These are phyloP conservation scores for Ametastegia equiseti DNA, from an alignment of 2,888 invertebrate species.

Conservation along the genomic window DNA sequence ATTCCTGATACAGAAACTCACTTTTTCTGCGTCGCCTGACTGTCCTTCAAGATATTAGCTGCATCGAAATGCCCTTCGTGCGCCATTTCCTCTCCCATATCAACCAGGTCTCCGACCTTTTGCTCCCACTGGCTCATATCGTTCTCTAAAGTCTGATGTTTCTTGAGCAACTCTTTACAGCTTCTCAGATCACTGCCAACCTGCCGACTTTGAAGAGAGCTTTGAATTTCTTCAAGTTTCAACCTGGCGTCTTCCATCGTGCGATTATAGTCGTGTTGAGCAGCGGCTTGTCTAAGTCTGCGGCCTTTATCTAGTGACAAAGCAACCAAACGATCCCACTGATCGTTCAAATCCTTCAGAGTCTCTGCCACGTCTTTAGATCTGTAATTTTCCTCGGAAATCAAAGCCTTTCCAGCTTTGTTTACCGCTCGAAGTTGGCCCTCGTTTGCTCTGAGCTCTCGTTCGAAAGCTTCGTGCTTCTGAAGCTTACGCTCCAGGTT, in stretches of 20 bases:
- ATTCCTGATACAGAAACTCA: conserved; percentile 61
- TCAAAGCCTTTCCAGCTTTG: conserved; percentile 86
- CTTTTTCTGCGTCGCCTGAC: conserved; percentile 85
- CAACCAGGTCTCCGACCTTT: conserved; percentile 87
- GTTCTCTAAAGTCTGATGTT: conserved; percentile 91
- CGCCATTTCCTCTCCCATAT: conserved; percentile 92
- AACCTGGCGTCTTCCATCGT: conserved; percentile 93
- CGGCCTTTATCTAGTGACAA: conserved; percentile 84
- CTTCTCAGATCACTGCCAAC: conserved; percentile 93
- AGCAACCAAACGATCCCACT: conserved; percentile 87
- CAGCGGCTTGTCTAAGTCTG: conserved; percentile 91
- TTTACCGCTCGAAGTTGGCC: conserved; percentile 92
- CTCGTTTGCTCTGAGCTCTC: conserved; percentile 96
- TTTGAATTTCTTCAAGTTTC: conserved; percentile 91
- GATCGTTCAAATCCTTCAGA: conserved; percentile 84
- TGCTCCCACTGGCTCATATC: conserved; percentile 92
- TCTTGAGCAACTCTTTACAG: conserved; percentile 93
- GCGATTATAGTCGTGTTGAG: conserved; percentile 87
- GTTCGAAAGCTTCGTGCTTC: conserved; percentile 97
- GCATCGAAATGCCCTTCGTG: conserved; percentile 97
- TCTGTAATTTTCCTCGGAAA: conserved; percentile 85
- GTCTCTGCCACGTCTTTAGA: conserved; percentile 83
- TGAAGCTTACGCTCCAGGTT: conserved; percentile 95
- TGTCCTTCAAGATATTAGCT: conserved; percentile 88
- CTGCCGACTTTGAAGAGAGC: conserved; percentile 87